Conservation (phyloP, 1,140 invertebrate genomes). For the Charaxes varanes region DNA sequence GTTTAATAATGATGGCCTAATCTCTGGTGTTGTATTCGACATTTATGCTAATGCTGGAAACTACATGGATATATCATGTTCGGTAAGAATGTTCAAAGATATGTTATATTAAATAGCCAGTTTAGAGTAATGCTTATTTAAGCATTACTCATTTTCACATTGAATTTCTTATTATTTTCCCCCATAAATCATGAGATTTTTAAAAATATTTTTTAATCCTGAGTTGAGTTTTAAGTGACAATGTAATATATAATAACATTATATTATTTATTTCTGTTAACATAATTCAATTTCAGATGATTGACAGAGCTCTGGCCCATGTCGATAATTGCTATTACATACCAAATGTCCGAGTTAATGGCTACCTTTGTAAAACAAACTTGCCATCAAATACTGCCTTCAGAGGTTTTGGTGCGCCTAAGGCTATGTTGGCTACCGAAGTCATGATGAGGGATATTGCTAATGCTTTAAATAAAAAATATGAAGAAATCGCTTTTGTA, state of each 20-base stretch:
- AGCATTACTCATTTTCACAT: too few relatives aligned
- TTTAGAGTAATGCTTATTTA: too few relatives aligned
- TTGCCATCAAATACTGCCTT: slow-evolving; percentile 86
- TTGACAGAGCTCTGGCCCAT: slow-evolving; percentile 78
- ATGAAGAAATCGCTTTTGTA: slow-evolving; percentile 55
- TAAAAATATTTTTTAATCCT: too few relatives aligned
- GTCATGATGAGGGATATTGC: slow-evolving; percentile 80
- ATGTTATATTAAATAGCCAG: too few relatives aligned
- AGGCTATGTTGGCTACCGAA: slow-evolving; percentile 84
- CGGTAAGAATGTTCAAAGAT: slow-evolving; percentile 70
- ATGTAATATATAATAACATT: too few relatives aligned
- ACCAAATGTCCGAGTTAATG: slow-evolving; percentile 74
- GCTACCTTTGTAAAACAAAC: slow-evolving; percentile 81
- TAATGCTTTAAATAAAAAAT: slow-evolving; percentile 67
- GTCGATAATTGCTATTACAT: slow-evolving; percentile 79
- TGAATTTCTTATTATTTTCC: background rate
- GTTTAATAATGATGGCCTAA: slow-evolving; percentile 78
- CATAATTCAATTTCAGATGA: slow-evolving; percentile 62
- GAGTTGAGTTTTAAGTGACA: too few relatives aligned
- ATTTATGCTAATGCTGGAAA: slow-evolving; percentile 83
- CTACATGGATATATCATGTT: slow-evolving; percentile 80
- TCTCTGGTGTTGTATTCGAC: slow-evolving; percentile 76
- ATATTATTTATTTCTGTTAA: slow-evolving; percentile 3
- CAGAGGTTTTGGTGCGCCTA: slow-evolving; percentile 84
- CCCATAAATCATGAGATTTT: too few relatives aligned